Evolutionary conservation across 2,888 invertebrate genomes (phyloP), one percentile per base, ranked within the genome.

Genomic region (Sinelater perroti): DNA sequence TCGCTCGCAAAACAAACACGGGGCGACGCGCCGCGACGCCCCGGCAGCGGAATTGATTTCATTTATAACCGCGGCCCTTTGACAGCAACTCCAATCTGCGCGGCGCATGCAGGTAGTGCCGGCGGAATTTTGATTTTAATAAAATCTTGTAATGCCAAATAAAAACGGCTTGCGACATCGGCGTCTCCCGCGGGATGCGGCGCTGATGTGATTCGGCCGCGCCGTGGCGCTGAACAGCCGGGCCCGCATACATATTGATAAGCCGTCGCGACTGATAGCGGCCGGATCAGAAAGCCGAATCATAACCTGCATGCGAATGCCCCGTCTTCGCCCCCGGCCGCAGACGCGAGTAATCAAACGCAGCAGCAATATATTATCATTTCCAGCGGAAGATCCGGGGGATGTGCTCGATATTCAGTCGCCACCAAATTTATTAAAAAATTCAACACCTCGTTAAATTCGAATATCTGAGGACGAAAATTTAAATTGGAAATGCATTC

Each of bases 41-140:
- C 67, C 64, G 65, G 62, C 65, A 53, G 56, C 60, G 61, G 68
- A 72, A 73, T 73, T 72, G 71, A 73, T 73, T 73, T 71, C 73
- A 72, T 73, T 72, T 72, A 71, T 72, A 71, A 70, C 68, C 65
- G 62, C 60, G 64, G 66, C 64, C 67, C 64, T 61, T 61, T 61
- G 72, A 66, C 69, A 66, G 67, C 67, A 66, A 71, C 70, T 71
- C 71, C 71, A 71, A 71, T 70, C 69, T 67, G 62, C 36, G 44
- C 58, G 56, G 56, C 46, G 24, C 51, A 42, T 45, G 50, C 33
- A 53, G 46, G 35, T 51, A 26, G 58, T 46, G 53, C 36, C 33
- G 52, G 36, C 36, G 42, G 65, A 65, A 65, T 65, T 65, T 65
- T 64, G 64, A 62, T 67, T 65, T 66, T 67, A 65, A 64, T 63